Base-by-base conservation (phyloP, 2,797 vertebrate genomes). In the Sebastes paucispinis region DNA sequence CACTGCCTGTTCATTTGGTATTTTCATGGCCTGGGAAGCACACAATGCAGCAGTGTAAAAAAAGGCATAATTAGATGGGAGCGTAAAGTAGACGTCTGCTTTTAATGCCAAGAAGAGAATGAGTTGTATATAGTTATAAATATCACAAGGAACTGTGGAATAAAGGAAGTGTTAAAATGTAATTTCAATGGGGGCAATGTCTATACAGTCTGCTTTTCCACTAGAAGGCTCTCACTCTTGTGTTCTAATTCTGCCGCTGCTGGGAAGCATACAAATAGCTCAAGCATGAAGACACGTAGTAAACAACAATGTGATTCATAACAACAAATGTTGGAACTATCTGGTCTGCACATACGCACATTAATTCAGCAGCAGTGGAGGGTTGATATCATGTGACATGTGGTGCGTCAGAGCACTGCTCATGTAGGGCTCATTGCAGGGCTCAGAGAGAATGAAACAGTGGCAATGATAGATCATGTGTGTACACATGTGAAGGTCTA, bases 381-480 rank as follows among this genome's bases (percentile, higher is more conserved):
- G 62, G 18, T 65, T 92, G 83, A 92, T 88, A 68, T 82, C 76
- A 76, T 81, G 69, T 74, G 89, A 88, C 88, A 74, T 79, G 64
- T 85, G 69, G 88, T 90, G 88, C 87, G 87, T 89, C 88, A 92
- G 64, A 82, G 62, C 54, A 8, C 67, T 18, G 62, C 70, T 83
- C 81, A 84, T 79, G 81, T 62, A 52, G 82, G 39, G 77, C 64
- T 81, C 66, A 63, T 65, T 69, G 62, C 74, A 69, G 69, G 24
- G 27, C 65, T 73, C 16, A 9, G 3, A 64, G 29, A 47, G 43
- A 27, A 50, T 22, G 67, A 69, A 57, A 70, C 54, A 55, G 55
- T 57, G 73, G 10, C 76, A 65, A 50, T 34, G 59, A 76, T 80
- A 82, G 76, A 73, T 75, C 62, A 34, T 89, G 76, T 80, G 85